Evolutionary conservation across 1,140 invertebrate genomes (phyloP), one percentile per base, ranked within the genome.

Genomic region (Drosophila sechellia): DNA sequence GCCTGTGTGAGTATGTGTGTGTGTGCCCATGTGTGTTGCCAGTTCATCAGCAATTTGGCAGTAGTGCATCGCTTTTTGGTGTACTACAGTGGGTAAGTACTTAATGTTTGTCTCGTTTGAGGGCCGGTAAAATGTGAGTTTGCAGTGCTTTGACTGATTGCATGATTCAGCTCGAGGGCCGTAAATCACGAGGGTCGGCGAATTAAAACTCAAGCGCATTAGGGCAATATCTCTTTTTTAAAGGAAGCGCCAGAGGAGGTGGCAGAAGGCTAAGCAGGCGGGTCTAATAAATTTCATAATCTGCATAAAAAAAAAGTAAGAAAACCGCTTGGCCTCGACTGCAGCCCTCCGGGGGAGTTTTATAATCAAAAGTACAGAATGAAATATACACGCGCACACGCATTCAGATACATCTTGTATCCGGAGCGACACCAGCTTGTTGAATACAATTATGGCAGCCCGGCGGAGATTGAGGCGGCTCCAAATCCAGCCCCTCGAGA

Each of bases 121-220:
- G 55, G 60, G 22, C 34, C 52, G 49, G 71, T 71, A 57, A 77
- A 81, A 71, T 45, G 60, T 40, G 64, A 70, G 57, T 61, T 20
- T 50, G 60, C 57, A 71, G 59, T 27, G 39, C 34, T 20, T 34
- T 53, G 58, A 77, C 50, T 79, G 77, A 79, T 79, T 56, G 77
- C 55, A 39, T 55, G 53, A 43, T 43, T 49, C 37, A 17, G 31
- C 57, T 46, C 56, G 45, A 59, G 55, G 55, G 70, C 60, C 43
- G 45, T 86, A 86, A 86, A 89, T 86, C 84, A 89, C 43, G 48
- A 52, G 61, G 31, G 31, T 35, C 40, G 42, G 63, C 61, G 68
- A 86, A 89, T 86, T 89, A 89, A 86, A 87, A 79, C 78, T 86
- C 64, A 87, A 78, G 78, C 55, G 77, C 78, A 85, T 85, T 81